Conservation (phyloP, 92 coral and sea anemone species). For the Phenganax stokvisi region DNA sequence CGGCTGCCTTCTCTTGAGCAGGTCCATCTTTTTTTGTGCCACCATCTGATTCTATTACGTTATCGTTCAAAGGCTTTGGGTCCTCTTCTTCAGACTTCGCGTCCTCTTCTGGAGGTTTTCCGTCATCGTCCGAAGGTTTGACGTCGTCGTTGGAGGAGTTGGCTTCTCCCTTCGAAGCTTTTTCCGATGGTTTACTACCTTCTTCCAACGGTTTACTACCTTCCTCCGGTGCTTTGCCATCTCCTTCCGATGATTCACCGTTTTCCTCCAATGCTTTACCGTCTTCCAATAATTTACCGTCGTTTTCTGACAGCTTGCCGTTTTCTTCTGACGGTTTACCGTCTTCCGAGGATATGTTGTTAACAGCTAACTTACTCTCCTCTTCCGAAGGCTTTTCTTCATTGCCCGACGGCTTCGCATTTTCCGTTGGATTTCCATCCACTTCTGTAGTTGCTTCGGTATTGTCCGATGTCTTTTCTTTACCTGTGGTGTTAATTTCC, state of each 20-base stretch:
- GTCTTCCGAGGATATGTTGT: conserved; percentile 49
- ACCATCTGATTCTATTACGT: neutral
- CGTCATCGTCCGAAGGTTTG: conserved; percentile 28
- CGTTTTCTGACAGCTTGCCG: conserved; percentile 11
- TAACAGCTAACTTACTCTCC: conserved; percentile 32
- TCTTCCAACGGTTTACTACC: conserved; percentile 62
- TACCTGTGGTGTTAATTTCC: conserved; percentile 23
- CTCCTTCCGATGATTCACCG: conserved; percentile 59
- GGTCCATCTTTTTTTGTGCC: conserved; percentile 19
- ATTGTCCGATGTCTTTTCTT: conserved; percentile 10
- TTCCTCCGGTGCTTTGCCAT: conserved; percentile 60
- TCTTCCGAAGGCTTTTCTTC: conserved; percentile 21
- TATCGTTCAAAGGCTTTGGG: conserved; percentile 25
- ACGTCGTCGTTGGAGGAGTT: conserved; percentile 13
- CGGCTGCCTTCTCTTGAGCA: conserved; percentile 10
- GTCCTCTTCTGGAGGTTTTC: conserved; percentile 63
- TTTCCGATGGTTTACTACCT: conserved; percentile 50
- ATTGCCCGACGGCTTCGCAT: conserved; percentile 18
- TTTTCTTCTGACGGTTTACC: conserved; percentile 27
- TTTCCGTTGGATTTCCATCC: conserved; percentile 20
- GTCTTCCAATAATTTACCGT: conserved; percentile 21
- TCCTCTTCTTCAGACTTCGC: conserved; percentile 43
- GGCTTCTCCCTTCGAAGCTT: conserved; percentile 40
- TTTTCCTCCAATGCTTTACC: conserved; percentile 24
- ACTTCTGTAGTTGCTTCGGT: neutral